phyloP scores from a whole-genome alignment of 1,140 invertebrate genomes.

The Drosophila sproati region DNA sequence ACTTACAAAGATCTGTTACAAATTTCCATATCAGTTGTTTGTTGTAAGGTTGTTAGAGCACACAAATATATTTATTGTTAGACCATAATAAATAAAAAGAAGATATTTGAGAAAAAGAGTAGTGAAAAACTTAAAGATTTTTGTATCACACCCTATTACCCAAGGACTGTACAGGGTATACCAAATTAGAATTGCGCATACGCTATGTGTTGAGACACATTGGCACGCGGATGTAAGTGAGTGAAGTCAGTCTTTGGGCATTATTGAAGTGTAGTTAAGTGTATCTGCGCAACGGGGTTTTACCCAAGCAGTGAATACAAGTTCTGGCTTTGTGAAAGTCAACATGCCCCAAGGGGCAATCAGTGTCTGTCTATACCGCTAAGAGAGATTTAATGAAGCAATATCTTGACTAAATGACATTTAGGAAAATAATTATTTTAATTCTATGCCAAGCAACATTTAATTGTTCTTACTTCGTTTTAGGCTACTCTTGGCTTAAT shows the following conservation, averaged over 20 bases:
- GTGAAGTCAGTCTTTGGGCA: constrained; percentile 12
- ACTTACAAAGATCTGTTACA: too few species aligned
- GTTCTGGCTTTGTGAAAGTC: constrained; percentile 48
- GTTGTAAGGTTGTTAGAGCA: too few species aligned
- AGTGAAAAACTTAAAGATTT: too few species aligned
- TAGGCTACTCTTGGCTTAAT: too few species aligned
- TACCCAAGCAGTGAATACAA: constrained; percentile 36
- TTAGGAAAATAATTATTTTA: background rate
- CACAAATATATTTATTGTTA: too few species aligned
- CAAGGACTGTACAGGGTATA: background rate
- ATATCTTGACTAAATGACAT: background rate
- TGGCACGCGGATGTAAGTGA: constrained; percentile 36
- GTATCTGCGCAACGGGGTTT: constrained; percentile 52
- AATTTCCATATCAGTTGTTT: too few species aligned
- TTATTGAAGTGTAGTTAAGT: constrained; percentile 13
- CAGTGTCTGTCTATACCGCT: constrained; percentile 4
- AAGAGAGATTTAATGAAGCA: constrained; percentile 25
- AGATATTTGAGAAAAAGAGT: too few species aligned
- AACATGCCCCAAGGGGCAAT: constrained; percentile 20
- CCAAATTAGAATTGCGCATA: constrained; percentile 56
- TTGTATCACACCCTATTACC: background rate
- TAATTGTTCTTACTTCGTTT: too few species aligned
- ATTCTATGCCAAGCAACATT: background rate
- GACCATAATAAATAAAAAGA: too few species aligned
- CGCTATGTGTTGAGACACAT: constrained; percentile 32